phyloP scores from a whole-genome alignment of 2,113 vertebrate genomes.

The Stigmatopora argus region DNA sequence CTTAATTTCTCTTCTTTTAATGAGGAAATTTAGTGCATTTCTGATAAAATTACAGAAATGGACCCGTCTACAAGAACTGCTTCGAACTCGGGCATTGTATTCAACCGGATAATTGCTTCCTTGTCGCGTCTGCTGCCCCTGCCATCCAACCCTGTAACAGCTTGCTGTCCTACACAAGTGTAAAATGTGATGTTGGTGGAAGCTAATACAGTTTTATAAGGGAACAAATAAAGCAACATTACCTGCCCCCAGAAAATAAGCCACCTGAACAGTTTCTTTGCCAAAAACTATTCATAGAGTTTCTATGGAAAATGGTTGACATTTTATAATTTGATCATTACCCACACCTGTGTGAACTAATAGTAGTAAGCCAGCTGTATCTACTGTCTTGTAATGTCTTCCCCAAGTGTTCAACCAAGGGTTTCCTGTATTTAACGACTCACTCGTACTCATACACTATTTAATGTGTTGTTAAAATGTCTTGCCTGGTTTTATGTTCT shows the following conservation, averaged over 20 bases:
- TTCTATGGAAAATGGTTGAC: constrained; percentile 19
- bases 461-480: constrained; percentile 58
- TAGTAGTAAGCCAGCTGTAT: constrained; percentile 42
- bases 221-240: constrained; percentile 23
- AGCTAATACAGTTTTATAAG: constrained; percentile 2
- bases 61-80: too few relatives aligned
- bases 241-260: constrained; percentile 25
- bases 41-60: too few relatives aligned
- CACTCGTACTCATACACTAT: constrained; percentile 63
- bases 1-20: too few relatives aligned
- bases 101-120: too few relatives aligned
- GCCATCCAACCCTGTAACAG: too few relatives aligned
- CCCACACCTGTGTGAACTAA: constrained; percentile 29
- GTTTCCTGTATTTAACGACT: constrained; percentile 37
- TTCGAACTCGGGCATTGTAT: too few relatives aligned
- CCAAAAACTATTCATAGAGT: constrained; percentile 30
- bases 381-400: constrained; percentile 51
- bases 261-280: constrained; percentile 10
- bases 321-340: constrained; percentile 9
- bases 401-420: constrained; percentile 42
- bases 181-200: constrained; percentile 10
- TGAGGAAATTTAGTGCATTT: too few relatives aligned
- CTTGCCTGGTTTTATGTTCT: constrained; percentile 37
- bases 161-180: not conserved
- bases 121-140: too few relatives aligned